Evolutionary conservation across 2,113 vertebrate genomes (phyloP).

Genomic region (Copsychus sechellarum): DNA sequence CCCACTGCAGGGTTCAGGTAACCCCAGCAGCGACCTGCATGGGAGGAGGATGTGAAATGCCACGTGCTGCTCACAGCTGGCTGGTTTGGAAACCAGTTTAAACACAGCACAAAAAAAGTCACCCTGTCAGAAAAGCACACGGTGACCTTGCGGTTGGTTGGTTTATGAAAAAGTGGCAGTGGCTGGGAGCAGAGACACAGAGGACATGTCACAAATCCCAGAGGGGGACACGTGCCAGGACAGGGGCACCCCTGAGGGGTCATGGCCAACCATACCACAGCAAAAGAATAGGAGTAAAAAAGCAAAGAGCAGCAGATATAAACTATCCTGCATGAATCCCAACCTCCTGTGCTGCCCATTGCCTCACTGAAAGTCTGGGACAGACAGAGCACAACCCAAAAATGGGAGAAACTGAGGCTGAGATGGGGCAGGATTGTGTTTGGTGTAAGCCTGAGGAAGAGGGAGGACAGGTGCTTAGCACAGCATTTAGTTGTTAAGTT

Average conservation of each 20-base stretch:
- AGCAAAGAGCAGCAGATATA: neutral
- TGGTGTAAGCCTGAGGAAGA: neutral
- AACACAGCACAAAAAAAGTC: neutral
- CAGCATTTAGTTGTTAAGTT: neutral
- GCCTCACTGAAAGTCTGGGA: neutral
- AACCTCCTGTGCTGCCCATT: neutral
- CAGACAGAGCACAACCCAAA: neutral
- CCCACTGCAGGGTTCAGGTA: neutral
- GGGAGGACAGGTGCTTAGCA: neutral
- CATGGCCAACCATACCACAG: accelerated
- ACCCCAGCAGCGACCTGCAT: neutral
- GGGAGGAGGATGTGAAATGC: neutral
- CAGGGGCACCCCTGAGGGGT: neutral
- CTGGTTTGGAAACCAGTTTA: neutral
- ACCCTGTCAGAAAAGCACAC: neutral
- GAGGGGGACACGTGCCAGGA: neutral
- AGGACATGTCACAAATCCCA: neutral
- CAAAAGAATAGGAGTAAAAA: neutral
- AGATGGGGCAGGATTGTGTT: neutral
- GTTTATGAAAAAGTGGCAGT: neutral
- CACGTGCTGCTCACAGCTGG: slow-evolving; percentile 7
- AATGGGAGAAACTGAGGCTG: neutral
- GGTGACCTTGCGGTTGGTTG: neutral
- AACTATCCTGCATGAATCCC: accelerated
- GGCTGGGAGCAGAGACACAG: neutral